Evolutionary conservation across 2,888 invertebrate genomes (phyloP), one percentile per base, ranked within the genome.

Genomic region (Microctonus hyperodae): DNA sequence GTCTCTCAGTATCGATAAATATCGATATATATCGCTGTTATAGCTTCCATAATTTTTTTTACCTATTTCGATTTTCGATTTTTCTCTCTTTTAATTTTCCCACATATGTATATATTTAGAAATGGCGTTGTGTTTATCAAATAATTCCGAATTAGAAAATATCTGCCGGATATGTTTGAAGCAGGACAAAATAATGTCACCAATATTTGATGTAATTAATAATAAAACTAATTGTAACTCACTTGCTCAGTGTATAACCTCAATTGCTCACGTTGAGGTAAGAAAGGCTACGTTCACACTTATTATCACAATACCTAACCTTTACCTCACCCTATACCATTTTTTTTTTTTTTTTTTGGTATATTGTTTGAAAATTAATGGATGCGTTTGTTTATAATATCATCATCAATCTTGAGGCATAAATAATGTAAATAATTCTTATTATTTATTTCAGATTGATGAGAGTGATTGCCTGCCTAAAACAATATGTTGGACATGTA

Each of bases 91-190:
- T 16, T n/a, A 9, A 20, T 50, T 53, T 25, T 53, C 25, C 25
- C 28, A 23, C 1, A 28, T 22, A 37, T 22, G 35, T 56, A 31
- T 11, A 33, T 22, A 22, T 23, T 37, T n/a, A 25, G 31, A 56
- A 56, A 64, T 64, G 56, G 40, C 37, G 56, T 13, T 44, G 35
- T 22, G 20, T 23, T 22, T 33, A 6, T 20, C 22, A 9, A 0
- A 55, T 44, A 56, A 67, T 31, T 50, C 69, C 2, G 75, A 74
- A 66, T 75, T 76, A n/a, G 74, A 71, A 13, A 71, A 72, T 69
- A 75, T 79, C 51, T 81, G 80, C 68, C 74, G 81, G 28, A 73
- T 81, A 63, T 81, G 81, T 50, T 69, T 81, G 10, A 75, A 75
- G 58, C 73, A 74, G 37, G 72, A 74, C 13, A 72, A 73, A 28